Evolutionary conservation across 2,113 vertebrate species (phyloP).

Genomic region (Eptesicus fuscus): DNA sequence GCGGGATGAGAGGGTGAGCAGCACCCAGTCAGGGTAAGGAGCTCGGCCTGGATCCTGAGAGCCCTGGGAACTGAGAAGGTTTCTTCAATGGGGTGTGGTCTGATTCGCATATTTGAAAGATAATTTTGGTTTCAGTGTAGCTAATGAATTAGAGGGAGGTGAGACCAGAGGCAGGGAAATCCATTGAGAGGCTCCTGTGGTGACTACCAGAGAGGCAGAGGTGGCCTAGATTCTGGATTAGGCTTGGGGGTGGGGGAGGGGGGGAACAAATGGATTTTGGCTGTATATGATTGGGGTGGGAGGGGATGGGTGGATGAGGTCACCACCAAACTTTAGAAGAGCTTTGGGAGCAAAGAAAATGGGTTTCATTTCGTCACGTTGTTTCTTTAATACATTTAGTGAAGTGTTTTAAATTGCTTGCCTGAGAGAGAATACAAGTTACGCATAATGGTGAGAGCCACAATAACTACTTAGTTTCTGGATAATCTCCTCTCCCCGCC

Average conservation of each 20-base stretch:
- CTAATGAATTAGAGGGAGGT: neutral
- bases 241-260: neutral
- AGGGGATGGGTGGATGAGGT: no score
- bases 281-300: accelerated
- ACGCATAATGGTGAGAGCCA: neutral
- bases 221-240: neutral
- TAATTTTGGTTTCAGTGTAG: neutral
- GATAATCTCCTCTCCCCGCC: no score
- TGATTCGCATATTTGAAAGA: neutral
- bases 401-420: neutral
- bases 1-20: no score
- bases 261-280: neutral
- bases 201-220: neutral
- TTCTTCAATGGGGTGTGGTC: neutral
- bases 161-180: neutral
- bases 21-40: no score
- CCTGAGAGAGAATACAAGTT: neutral
- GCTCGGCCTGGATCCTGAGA: neutral
- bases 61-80: no score
- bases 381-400: neutral
- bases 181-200: neutral
- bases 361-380: neutral
- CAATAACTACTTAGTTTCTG: neutral
- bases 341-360: neutral
- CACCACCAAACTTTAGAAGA: neutral